Conservation (phyloP, 2,888 invertebrate genomes). For the Nysson spinosus region DNA sequence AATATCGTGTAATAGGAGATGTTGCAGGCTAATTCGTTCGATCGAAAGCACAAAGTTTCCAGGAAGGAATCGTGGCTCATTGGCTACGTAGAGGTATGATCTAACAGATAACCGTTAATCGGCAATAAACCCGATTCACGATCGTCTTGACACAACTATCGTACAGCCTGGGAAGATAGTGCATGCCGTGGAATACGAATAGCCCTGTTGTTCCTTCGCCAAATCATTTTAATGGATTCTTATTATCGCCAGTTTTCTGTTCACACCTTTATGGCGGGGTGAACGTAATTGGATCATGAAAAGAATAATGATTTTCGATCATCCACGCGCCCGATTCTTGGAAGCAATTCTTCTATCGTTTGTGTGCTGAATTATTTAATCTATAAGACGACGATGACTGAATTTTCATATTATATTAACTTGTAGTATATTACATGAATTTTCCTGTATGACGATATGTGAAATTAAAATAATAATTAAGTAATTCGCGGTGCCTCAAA, state of each 20-base stretch:
- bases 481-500: no score
- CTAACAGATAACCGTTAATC: constrained; percentile 56
- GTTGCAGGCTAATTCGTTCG: constrained; percentile 14
- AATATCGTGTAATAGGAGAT: background rate
- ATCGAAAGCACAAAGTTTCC: constrained; percentile 8
- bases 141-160: constrained; percentile 60
- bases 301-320: constrained; percentile 23
- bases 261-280: constrained; percentile 23
- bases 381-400: no score
- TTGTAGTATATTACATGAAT: no score
- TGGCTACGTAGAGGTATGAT: constrained; percentile 58
- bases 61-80: constrained; percentile 51
- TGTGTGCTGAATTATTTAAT: no score
- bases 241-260: constrained; percentile 49
- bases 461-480: no score
- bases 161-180: constrained; percentile 52
- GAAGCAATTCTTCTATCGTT: no score
- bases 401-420: no score
- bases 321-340: no score
- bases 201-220: constrained; percentile 53
- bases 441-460: no score
- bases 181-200: constrained; percentile 57
- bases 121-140: constrained; percentile 61
- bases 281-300: constrained; percentile 18
- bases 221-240: constrained; percentile 57